These are phyloP conservation scores for Pithys albifrons DNA, from an alignment of 2,113 vertebrate genomes.

Conservation along the genomic window DNA sequence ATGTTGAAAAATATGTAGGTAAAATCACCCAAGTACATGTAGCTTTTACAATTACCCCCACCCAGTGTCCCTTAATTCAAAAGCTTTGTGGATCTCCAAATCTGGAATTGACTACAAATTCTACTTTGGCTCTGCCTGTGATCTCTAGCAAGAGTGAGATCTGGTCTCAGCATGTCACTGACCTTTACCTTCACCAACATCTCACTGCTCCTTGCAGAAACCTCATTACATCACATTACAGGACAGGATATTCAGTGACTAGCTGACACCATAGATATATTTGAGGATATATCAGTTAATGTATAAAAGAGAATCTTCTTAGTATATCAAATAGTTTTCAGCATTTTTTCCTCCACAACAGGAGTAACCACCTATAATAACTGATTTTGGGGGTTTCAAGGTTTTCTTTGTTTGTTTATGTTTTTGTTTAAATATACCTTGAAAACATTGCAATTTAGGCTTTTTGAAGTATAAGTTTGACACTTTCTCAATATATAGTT, in stretches of 20 bases:
- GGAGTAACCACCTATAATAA: neutral
- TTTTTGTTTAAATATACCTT: neutral
- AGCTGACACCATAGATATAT: accelerated
- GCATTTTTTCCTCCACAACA: neutral
- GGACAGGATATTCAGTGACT: neutral
- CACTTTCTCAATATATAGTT: neutral
- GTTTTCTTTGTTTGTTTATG: no score
- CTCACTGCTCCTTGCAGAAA: neutral
- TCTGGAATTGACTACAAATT: accelerated
- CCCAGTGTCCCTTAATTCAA: neutral
- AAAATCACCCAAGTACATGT: neutral
- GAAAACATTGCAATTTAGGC: neutral
- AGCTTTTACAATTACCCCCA: neutral
- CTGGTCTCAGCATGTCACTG: accelerated
- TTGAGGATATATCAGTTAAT: neutral
- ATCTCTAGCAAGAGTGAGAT: neutral
- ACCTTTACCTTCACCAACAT: neutral
- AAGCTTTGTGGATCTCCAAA: neutral
- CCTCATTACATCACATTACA: neutral
- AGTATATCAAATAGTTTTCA: neutral
- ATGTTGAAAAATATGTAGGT: neutral
- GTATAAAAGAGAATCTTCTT: neutral
- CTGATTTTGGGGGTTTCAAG: neutral
- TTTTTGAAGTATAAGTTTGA: neutral
- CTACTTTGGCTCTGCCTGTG: accelerated